Percentiles rank a stretch among this genome's conserved stretches.
Conservation (phyloP, 2,113 vertebrate species). For the Macroglossus sobrinus region DNA sequence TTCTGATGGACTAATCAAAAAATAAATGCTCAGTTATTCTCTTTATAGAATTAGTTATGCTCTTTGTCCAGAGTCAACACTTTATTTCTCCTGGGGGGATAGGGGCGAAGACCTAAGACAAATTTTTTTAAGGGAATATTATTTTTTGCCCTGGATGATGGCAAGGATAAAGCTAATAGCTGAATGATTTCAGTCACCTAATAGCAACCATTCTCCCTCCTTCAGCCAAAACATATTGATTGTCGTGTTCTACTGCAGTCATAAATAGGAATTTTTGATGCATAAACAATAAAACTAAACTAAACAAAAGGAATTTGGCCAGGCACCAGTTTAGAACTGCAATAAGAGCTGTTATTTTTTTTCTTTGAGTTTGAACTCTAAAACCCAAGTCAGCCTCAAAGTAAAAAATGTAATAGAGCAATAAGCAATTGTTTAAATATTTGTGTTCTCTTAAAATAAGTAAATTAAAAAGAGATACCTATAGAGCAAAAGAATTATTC, state of each 20-base stretch:
- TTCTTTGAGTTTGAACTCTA: background rate
- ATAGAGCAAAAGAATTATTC: background rate
- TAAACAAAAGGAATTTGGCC: background rate
- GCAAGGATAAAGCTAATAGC: slow-evolving; percentile 5
- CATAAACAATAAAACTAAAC: slow-evolving; percentile 45
- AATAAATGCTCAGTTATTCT: slow-evolving; percentile 38
- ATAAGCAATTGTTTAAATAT: background rate
- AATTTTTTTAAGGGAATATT: slow-evolving; percentile 16
- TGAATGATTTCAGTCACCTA: slow-evolving; percentile 4
- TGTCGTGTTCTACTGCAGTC: background rate
- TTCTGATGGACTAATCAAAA: slow-evolving; percentile 42
- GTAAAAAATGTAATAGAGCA: background rate
- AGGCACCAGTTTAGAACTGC: background rate
- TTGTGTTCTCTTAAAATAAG: background rate
- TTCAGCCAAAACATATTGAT: background rate
- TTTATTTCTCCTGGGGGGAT: background rate
- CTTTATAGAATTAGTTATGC: background rate
- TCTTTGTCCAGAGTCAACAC: background rate
- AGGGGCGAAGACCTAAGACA: background rate
- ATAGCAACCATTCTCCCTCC: background rate
- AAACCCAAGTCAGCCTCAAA: background rate
- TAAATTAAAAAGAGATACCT: background rate
- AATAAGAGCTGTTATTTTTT: background rate
- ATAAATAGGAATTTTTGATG: slow-evolving; percentile 28
- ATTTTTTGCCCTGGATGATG: background rate